Percentiles rank a stretch among this genome's conserved stretches.
These are phyloP conservation scores for Pachydiplax longipennis DNA, from an alignment of 2,888 invertebrate species.

Conservation along the genomic window DNA sequence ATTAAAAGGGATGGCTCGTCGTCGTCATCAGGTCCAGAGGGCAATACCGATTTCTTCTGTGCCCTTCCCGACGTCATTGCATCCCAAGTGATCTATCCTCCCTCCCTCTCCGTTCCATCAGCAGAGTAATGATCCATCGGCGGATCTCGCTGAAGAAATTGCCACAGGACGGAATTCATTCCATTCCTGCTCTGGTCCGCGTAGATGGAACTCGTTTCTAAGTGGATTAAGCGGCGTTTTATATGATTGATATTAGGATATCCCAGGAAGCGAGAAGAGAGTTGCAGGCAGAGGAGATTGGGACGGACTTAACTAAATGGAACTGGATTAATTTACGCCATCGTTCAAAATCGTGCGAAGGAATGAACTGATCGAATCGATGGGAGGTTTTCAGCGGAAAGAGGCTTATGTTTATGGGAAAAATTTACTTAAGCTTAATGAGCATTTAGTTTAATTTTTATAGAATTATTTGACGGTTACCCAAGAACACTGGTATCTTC, in stretches of 20 bases:
- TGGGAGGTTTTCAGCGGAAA: too few species aligned
- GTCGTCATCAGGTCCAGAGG: neutral
- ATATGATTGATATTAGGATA: neutral
- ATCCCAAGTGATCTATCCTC: neutral
- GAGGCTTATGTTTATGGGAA: too few species aligned
- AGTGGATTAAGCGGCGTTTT: neutral
- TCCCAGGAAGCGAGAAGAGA: neutral
- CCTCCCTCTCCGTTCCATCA: neutral
- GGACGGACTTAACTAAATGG: too few species aligned
- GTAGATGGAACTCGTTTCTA: neutral
- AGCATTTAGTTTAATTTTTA: too few species aligned
- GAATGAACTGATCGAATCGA: too few species aligned
- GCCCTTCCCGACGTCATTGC: neutral
- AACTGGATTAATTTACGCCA: too few species aligned
- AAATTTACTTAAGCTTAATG: too few species aligned
- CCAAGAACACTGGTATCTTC: too few species aligned
- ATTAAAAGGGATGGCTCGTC: neutral
- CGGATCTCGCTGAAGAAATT: neutral
- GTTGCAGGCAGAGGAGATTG: too few species aligned
- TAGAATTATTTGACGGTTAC: too few species aligned
- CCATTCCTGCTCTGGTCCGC: neutral
- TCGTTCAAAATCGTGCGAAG: too few species aligned
- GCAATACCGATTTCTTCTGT: neutral
- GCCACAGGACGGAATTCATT: neutral
- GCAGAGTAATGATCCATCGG: neutral